phyloP scores from a whole-genome alignment of 2,113 vertebrate species.

The Rattus rattus region DNA sequence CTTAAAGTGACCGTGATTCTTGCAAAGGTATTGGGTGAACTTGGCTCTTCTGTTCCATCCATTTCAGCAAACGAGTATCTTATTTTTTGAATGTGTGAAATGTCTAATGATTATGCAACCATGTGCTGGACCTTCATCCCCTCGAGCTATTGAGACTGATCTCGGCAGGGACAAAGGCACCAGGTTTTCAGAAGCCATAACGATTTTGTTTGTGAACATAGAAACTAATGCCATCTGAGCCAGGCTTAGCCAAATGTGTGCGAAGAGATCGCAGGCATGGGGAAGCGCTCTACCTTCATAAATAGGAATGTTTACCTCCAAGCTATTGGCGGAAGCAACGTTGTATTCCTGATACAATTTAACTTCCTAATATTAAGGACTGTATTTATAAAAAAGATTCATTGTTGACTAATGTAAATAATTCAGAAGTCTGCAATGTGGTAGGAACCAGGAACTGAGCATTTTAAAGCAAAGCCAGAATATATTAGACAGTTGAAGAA shows the following conservation, averaged over 20 bases:
- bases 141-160: slow-evolving; percentile 72
- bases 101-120: slow-evolving; percentile 69
- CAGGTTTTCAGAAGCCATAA: slow-evolving; percentile 71
- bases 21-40: background rate
- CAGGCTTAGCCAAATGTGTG: slow-evolving; percentile 63
- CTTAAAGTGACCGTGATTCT: slow-evolving; percentile 52
- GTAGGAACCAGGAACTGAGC: background rate
- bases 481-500: background rate
- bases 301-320: background rate
- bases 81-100: slow-evolving; percentile 67
- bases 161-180: slow-evolving; percentile 72
- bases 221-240: slow-evolving; percentile 67
- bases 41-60: slow-evolving; percentile 62
- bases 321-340: background rate
- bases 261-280: slow-evolving; percentile 29
- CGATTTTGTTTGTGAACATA: slow-evolving; percentile 77
- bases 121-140: slow-evolving; percentile 74
- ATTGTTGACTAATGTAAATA: slow-evolving; percentile 8
- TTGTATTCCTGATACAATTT: background rate
- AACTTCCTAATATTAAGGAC: slow-evolving; percentile 35
- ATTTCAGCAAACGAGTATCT: slow-evolving; percentile 64
- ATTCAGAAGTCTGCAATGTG: background rate
- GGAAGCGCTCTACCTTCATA: slow-evolving; percentile 1
- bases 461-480: slow-evolving; percentile 16
- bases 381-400: background rate